Conservation (phyloP, 2,113 vertebrate genomes). For the Daubentonia madagascariensis region DNA sequence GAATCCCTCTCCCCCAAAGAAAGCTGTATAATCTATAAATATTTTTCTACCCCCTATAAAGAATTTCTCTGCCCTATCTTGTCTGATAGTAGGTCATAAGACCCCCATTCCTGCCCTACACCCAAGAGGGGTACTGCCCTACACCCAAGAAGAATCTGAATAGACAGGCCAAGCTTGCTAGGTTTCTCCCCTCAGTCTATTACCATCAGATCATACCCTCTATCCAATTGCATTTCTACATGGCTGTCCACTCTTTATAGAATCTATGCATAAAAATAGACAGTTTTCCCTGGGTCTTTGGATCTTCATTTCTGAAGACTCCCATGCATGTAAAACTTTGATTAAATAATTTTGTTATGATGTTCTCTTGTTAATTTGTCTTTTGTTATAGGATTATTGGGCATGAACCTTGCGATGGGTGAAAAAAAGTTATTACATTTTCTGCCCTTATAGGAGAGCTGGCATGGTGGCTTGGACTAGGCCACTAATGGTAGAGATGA, state of each 20-base stretch:
- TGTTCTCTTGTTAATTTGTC: background rate
- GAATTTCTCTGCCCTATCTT: background rate
- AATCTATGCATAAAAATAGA: background rate
- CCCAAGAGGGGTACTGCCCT: background rate
- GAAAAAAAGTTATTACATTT: background rate
- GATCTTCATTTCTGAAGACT: background rate
- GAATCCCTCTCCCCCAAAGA: background rate
- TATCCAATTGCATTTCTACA: background rate
- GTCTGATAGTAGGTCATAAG: background rate
- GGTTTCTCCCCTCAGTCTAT: background rate
- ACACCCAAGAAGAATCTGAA: background rate
- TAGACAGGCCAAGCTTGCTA: background rate
- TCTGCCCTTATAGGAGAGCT: background rate
- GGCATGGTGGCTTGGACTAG: background rate
- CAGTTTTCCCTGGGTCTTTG: background rate
- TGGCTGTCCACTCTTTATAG: background rate
- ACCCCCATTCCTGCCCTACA: background rate
- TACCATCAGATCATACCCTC: background rate
- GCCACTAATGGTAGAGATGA: background rate
- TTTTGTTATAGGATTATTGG: background rate
- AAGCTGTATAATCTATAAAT: background rate
- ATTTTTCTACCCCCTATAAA: background rate
- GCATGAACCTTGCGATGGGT: background rate
- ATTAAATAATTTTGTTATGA: background rate
- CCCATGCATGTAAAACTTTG: background rate